Conservation (phyloP, 2,113 vertebrate species). For the Crypturellus undulatus region DNA sequence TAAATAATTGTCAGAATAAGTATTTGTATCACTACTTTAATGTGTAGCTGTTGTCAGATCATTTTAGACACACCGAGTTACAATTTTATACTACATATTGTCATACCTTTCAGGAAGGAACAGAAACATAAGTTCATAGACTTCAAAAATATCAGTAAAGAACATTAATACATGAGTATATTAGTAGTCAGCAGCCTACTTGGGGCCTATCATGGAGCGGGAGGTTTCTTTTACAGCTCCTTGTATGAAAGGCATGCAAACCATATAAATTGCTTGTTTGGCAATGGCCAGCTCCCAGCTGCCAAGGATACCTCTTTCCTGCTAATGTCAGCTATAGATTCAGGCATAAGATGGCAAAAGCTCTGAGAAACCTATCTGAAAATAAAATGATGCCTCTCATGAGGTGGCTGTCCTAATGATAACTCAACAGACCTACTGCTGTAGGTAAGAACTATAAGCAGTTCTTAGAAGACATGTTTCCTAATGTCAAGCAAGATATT, state of each 20-base stretch:
- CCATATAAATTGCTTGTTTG: no score
- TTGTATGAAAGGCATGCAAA: background rate
- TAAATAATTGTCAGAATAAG: background rate
- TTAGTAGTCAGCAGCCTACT: background rate
- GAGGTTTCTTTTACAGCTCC: background rate
- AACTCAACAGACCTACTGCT: background rate
- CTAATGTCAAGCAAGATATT: background rate
- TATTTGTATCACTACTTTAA: background rate
- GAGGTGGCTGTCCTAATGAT: background rate
- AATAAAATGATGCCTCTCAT: background rate
- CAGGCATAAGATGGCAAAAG: background rate
- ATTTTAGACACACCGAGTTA: background rate
- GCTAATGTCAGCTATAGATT: background rate
- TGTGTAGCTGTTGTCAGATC: background rate
- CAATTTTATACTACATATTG: background rate
- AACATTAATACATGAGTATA: background rate
- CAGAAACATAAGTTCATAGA: background rate
- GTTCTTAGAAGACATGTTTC: background rate
- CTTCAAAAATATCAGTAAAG: background rate
- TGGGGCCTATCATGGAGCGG: accelerated
- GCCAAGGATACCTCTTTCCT: background rate
- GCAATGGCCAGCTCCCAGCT: background rate
- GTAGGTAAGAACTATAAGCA: no score
- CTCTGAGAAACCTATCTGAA: background rate
- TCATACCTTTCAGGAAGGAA: background rate